Base-by-base conservation (phyloP, 2,888 invertebrate species). In the Scaptomyza tumidula region DNA sequence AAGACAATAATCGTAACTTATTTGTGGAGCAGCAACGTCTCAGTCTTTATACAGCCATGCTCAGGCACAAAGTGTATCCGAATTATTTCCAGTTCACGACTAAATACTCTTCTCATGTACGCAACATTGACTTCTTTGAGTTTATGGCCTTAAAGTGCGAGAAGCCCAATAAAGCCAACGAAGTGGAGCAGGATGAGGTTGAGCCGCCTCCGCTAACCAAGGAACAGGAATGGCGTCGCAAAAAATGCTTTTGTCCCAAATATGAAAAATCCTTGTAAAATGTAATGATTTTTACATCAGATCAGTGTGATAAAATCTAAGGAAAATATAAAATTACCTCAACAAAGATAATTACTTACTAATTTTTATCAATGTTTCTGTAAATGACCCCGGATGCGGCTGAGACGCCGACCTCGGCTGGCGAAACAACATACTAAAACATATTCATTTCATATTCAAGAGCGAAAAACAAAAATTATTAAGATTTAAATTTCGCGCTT, bases 21-120 rank as follows among this genome's bases (percentile, higher is more conserved):
- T 79, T 88, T 16, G 50, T 65, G 24, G 88, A 89, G 44, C 80
- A 85, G 29, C 90, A 90, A 55, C 89, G 90, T 3, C 67, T 78
- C 10, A 84, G 84, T 3, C 75, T 90, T 0, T 90, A 90, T 54
- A 52, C 74, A 43, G 90, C 90, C 7, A 90, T 90, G 90, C 67
- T 85, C 1, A 83, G 75, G 54, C 87, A 90, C 66, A 82, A 84
- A 19, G 84, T 75, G 7, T 90, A 85, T 70, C 90, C 90, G 0
- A 85, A 86, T 19, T 90, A 89, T 66, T 80, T 80, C 45, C 78
- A 80, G 58, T 90, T 90, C 53, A 75, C 24, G 37, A 48, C 83
- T 41, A 11, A 66, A 1, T 90, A 79, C 64, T 57, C 62, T 14
- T 53, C 60, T 13, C 78, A 90, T 62, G 86, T 90, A 1, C 71